A percentile compares a stretch with the other conserved stretches of the same genome.
Conservation (phyloP, 2,888 invertebrate species). For the Ormyrus rosae region DNA sequence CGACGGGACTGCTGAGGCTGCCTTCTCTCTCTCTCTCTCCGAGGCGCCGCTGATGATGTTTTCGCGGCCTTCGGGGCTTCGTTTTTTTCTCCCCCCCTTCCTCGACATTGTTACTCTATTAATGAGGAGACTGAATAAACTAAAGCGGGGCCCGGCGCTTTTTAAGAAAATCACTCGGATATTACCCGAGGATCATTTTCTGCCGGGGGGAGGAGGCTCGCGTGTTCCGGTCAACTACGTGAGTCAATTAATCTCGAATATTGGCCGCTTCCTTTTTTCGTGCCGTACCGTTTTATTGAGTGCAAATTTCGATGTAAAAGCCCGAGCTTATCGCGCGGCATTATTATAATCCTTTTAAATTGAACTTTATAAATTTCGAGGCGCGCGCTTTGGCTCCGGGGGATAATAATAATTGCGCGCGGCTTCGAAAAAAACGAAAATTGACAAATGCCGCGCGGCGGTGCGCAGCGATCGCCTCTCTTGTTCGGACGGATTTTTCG, state of each 20-base stretch:
- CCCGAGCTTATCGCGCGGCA: slow-evolving; percentile 34
- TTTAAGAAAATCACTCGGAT: slow-evolving; percentile 25
- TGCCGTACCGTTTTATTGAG: slow-evolving; percentile 48
- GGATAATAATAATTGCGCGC: too few species aligned
- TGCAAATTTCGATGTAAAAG: slow-evolving; percentile 52
- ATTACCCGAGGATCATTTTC: slow-evolving; percentile 44
- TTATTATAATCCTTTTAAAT: slow-evolving; percentile 1
- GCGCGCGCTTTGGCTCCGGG: background rate
- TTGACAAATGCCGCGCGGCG: too few species aligned
- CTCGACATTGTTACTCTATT: slow-evolving; percentile 53
- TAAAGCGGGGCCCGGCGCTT: slow-evolving; percentile 2
- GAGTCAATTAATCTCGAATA: slow-evolving; percentile 50
- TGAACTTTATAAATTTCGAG: slow-evolving; percentile 41
- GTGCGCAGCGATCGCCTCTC: too few species aligned
- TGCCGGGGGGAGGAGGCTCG: background rate
- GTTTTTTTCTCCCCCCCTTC: background rate
- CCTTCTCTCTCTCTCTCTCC: background rate
- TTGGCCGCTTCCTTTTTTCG: background rate
- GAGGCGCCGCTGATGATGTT: slow-evolving; percentile 27
- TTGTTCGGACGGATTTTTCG: too few species aligned
- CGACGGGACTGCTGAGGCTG: background rate
- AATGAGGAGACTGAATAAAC: slow-evolving; percentile 46
- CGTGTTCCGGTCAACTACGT: slow-evolving; percentile 4
- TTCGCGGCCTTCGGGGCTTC: slow-evolving; percentile 33
- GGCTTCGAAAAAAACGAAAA: too few species aligned